Conservation (phyloP, 2,888 invertebrate species). For the Stenotaenia linearis region DNA sequence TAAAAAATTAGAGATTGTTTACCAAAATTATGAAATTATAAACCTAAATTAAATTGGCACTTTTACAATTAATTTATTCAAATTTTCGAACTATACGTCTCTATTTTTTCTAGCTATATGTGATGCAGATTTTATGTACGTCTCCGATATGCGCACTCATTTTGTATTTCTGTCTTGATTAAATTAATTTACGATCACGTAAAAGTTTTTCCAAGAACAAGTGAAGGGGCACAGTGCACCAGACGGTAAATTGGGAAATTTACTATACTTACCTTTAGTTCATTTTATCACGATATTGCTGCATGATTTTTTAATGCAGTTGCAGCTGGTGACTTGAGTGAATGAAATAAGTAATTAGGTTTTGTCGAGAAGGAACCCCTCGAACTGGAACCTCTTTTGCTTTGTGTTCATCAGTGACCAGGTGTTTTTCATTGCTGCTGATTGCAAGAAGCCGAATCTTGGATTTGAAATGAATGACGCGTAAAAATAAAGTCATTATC, state of each 20-base stretch:
- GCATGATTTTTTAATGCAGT: background rate
- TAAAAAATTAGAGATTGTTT: too few species aligned
- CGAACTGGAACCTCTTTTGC: background rate
- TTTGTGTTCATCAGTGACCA: constrained; percentile 15
- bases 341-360: background rate
- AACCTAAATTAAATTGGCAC: too few species aligned
- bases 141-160: too few species aligned
- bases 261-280: background rate
- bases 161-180: background rate
- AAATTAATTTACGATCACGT: background rate
- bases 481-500: background rate
- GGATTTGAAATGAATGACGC: constrained; percentile 14
- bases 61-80: too few species aligned
- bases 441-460: background rate
- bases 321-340: constrained; percentile 6
- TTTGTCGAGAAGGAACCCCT: background rate
- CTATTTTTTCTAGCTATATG: too few species aligned
- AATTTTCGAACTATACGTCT: too few species aligned
- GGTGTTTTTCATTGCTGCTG: constrained; percentile 4
- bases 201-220: background rate
- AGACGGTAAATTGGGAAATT: background rate
- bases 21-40: too few species aligned
- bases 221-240: background rate
- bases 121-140: too few species aligned
- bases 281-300: background rate